These are phyloP conservation scores for Burhinus bistriatus DNA, from an alignment of 2,113 vertebrate genomes.

Conservation along the genomic window DNA sequence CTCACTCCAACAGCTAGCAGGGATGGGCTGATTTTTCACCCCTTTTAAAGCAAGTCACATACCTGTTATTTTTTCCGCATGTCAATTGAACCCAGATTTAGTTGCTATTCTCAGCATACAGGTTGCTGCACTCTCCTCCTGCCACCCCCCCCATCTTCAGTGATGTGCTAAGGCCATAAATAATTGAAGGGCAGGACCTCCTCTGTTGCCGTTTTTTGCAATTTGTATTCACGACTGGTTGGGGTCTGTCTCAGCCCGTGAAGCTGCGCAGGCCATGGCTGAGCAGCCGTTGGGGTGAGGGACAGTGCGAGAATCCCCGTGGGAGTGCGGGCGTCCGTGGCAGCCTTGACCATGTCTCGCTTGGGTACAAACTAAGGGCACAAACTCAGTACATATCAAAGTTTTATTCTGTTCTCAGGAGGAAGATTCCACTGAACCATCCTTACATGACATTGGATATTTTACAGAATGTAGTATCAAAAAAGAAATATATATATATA, in stretches of 20 bases:
- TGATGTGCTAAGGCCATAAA: not conserved
- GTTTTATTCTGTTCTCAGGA: constrained; percentile 68
- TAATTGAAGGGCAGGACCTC: not conserved
- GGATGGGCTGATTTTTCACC: not conserved
- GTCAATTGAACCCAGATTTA: not conserved
- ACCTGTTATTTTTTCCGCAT: not conserved
- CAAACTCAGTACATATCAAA: constrained; percentile 2
- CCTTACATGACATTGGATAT: not conserved
- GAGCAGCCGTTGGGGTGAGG: accelerated
- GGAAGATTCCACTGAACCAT: constrained; percentile 1
- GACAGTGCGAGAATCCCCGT: not conserved
- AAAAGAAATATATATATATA: constrained; percentile 27
- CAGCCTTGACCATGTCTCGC: not conserved
- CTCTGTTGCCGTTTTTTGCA: not conserved
- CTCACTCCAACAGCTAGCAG: not conserved
- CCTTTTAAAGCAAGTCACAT: not conserved
- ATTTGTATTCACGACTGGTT: not conserved
- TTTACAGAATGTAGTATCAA: constrained; percentile 63
- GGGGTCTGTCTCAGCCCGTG: not conserved
- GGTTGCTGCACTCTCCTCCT: not conserved
- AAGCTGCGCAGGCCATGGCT: not conserved
- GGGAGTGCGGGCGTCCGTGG: accelerated
- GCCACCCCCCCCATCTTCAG: not conserved
- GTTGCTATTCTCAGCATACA: not conserved
- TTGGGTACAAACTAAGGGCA: not conserved